Evolutionary conservation across 2,797 vertebrate genomes (phyloP).

Genomic region (Dromococcyx pavoninus): DNA sequence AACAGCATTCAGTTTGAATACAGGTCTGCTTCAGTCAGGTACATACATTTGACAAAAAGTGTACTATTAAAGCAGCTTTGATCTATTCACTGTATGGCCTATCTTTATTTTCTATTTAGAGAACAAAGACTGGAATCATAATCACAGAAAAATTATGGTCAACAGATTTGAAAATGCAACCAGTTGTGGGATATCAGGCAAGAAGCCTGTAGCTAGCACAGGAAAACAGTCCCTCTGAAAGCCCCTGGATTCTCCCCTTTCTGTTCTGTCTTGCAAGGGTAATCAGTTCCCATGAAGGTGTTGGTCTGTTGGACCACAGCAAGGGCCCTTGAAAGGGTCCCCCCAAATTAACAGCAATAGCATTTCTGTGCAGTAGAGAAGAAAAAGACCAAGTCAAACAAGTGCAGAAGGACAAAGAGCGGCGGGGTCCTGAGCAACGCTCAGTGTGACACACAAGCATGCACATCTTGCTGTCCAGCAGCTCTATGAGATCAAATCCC

Average conservation of each 20-base stretch:
- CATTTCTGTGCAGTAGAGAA: neutral
- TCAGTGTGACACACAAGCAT: neutral
- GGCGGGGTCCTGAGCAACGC: neutral
- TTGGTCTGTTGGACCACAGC: neutral
- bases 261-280: neutral
- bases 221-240: neutral
- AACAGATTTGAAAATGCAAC: neutral
- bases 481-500: neutral
- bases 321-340: neutral
- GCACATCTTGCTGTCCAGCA: neutral
- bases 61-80: neutral
- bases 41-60: neutral
- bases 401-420: neutral
- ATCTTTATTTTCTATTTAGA: neutral
- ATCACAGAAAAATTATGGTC: neutral
- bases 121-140: neutral
- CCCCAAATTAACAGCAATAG: neutral
- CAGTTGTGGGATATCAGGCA: neutral
- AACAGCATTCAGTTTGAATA: conserved; percentile 1
- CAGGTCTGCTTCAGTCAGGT: neutral
- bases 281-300: neutral
- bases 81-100: neutral
- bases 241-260: neutral
- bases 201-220: neutral
- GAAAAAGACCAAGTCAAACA: neutral